These are phyloP conservation scores for Anastatus disparis DNA, from an alignment of 1,140 invertebrate genomes.

Conservation along the genomic window DNA sequence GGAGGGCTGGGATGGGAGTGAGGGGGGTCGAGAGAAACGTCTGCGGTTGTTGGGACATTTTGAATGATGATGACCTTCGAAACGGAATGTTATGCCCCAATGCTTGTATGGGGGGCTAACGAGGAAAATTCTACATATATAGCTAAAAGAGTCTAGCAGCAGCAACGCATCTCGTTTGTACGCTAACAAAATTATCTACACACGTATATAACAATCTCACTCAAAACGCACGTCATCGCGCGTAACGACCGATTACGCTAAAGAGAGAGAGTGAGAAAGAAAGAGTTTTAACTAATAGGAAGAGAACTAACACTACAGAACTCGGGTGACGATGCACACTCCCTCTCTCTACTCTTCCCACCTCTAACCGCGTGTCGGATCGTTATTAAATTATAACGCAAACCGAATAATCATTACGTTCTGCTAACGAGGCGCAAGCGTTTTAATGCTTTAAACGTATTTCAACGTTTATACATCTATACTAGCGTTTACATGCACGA, in stretches of 20 bases:
- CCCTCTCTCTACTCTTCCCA: no score
- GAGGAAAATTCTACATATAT: no score
- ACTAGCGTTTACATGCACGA: not conserved
- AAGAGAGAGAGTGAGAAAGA: constrained; percentile 14
- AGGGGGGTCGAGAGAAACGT: not conserved
- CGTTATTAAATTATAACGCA: constrained; percentile 67
- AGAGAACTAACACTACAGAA: no score
- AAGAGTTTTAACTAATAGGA: no score
- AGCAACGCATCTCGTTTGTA: constrained; percentile 58
- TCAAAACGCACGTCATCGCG: constrained; percentile 65
- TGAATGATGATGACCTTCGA: constrained; percentile 33
- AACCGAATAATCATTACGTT: constrained; percentile 65
- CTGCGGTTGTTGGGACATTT: constrained; percentile 26
- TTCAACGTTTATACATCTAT: no score
- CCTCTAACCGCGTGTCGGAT: constrained; percentile 59
- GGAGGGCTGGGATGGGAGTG: not conserved
- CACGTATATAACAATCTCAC: constrained; percentile 20
- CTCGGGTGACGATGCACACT: constrained; percentile 27
- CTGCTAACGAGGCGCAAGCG: constrained; percentile 60
- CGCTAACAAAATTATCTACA: constrained; percentile 56
- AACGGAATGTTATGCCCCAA: constrained; percentile 4
- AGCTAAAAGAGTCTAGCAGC: constrained; percentile 2
- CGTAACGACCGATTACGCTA: constrained; percentile 66
- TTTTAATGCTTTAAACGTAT: constrained; percentile 48
- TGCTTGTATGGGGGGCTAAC: no score